Percentiles rank a stretch among this genome's conserved stretches.
Evolutionary conservation across 1,140 invertebrate genomes (phyloP).

Genomic region (Drosophila sproati): DNA sequence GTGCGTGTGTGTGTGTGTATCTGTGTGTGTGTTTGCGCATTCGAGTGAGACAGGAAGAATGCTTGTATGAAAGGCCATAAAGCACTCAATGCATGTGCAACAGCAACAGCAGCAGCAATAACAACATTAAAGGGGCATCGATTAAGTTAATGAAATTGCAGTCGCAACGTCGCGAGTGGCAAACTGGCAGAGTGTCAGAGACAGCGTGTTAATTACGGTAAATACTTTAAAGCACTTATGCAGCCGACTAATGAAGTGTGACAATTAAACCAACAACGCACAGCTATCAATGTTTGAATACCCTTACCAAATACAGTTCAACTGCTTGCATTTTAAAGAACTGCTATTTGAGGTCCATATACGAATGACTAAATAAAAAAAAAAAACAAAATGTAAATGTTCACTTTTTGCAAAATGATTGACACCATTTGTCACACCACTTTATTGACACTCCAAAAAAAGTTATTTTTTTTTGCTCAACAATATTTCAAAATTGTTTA

Average conservation of each 20-base stretch:
- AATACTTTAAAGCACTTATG: slow-evolving; percentile 66
- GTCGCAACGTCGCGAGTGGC: neutral
- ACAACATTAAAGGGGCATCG: slow-evolving; percentile 53
- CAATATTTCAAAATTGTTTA: too few relatives aligned
- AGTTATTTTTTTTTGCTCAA: too few relatives aligned
- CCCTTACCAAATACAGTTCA: too few relatives aligned
- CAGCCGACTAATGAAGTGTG: slow-evolving; percentile 66
- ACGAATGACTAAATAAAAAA: too few relatives aligned
- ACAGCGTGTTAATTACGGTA: slow-evolving; percentile 66
- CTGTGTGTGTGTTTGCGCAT: neutral
- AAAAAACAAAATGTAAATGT: too few relatives aligned
- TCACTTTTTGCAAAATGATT: too few relatives aligned
- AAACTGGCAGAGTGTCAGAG: neutral
- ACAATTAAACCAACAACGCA: slow-evolving; percentile 43
- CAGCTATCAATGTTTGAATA: too few relatives aligned
- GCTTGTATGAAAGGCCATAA: slow-evolving; percentile 33
- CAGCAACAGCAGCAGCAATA: slow-evolving; percentile 25
- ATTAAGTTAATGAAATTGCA: slow-evolving; percentile 56
- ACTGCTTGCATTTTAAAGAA: too few relatives aligned
- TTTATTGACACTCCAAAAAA: too few relatives aligned
- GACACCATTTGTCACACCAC: too few relatives aligned
- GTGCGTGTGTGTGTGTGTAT: neutral
- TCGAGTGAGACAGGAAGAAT: neutral
- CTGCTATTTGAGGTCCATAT: too few relatives aligned
- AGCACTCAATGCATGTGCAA: slow-evolving; percentile 40